Evolutionary conservation across 2,113 vertebrate species (phyloP).

Genomic region (Chloropsis hardwickii): DNA sequence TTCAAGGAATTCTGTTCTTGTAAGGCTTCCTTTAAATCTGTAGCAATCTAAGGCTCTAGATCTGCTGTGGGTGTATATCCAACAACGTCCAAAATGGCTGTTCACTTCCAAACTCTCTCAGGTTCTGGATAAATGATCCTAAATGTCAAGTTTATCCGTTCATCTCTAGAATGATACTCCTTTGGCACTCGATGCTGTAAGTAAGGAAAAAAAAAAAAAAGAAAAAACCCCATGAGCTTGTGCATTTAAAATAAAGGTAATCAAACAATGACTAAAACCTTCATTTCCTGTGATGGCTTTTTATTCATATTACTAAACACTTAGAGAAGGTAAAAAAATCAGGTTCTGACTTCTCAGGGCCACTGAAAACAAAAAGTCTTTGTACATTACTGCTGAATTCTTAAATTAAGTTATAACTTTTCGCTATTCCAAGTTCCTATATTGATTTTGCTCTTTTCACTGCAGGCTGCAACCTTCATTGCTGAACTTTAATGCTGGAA

Average conservation of each 20-base stretch:
- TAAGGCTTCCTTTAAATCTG: background rate
- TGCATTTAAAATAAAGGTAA: background rate
- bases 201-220: rapidly evolving
- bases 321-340: background rate
- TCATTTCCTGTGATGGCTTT: background rate
- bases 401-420: background rate
- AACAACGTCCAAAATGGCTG: background rate
- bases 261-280: background rate
- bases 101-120: constrained; percentile 30
- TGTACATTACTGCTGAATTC: background rate
- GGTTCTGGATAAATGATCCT: constrained; percentile 83
- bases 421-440: background rate
- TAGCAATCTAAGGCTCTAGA: background rate
- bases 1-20: background rate
- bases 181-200: constrained; percentile 91
- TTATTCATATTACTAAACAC: background rate
- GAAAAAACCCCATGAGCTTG: background rate
- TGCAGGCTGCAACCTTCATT: background rate
- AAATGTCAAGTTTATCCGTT: constrained; percentile 92
- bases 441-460: background rate
- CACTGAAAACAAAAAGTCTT: background rate
- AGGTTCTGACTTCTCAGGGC: background rate
- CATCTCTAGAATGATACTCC: constrained; percentile 90
- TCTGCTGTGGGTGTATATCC: background rate
- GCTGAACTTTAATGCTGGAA: background rate